Evolutionary conservation across 2,113 vertebrate genomes (phyloP).

Genomic region (Loxodonta africana): DNA sequence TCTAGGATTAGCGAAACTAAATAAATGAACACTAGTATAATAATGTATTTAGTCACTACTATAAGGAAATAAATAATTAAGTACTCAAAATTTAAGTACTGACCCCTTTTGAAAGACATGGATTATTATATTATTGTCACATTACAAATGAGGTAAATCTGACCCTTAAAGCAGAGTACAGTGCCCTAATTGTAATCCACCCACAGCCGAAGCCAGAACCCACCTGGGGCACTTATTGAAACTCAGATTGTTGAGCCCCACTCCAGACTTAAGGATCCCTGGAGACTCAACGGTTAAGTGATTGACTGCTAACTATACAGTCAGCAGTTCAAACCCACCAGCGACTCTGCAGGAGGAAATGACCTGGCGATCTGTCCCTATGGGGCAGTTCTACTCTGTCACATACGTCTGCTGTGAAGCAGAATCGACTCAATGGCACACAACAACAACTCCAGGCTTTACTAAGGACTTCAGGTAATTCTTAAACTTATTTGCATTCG

Average conservation of each 20-base stretch:
- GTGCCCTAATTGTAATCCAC: neutral
- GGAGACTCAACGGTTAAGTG: neutral
- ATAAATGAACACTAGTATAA: neutral
- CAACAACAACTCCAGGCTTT: neutral
- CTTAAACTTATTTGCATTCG: neutral
- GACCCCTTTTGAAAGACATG: neutral
- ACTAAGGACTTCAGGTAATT: neutral
- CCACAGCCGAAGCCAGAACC: neutral
- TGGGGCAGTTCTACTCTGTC: neutral
- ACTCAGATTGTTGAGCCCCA: neutral
- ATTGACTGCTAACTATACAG: neutral
- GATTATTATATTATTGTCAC: neutral
- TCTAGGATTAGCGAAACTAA: constrained; percentile 20
- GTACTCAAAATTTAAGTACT: constrained; percentile 9
- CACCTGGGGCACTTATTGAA: neutral
- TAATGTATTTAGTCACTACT: neutral
- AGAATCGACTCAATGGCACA: too few species aligned
- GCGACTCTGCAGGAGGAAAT: neutral
- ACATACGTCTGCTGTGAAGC: too few species aligned
- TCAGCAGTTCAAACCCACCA: neutral
- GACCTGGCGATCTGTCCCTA: neutral
- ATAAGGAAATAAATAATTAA: neutral
- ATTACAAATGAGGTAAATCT: neutral
- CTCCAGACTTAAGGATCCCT: too few species aligned
- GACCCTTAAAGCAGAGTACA: neutral